A percentile compares a stretch with the other conserved stretches of the same genome.
Conservation (phyloP, 2,797 vertebrate genomes). For the Bothrops alternatus region DNA sequence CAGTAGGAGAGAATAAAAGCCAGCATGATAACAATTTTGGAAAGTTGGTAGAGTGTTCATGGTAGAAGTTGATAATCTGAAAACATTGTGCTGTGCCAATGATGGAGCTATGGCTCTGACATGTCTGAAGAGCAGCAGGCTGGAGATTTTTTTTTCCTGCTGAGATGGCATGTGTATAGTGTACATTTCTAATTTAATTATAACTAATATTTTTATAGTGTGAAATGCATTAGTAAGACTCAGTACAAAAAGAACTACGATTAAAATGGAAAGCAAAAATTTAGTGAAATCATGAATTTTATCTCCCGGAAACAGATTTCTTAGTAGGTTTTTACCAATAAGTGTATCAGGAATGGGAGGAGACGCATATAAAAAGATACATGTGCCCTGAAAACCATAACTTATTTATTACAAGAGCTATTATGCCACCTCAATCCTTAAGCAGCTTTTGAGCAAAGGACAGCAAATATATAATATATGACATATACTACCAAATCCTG, state of each 20-base stretch:
- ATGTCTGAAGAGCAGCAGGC: background rate
- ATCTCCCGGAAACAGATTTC: background rate
- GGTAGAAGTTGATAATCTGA: background rate
- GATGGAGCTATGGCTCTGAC: background rate
- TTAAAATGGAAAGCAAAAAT: background rate
- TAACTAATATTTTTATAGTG: background rate
- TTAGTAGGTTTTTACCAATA: background rate
- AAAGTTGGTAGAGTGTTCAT: background rate
- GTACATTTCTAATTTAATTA: background rate
- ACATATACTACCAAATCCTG: background rate
- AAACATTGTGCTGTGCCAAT: background rate
- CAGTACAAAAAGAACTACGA: background rate
- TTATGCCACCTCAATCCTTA: background rate
- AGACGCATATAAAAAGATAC: background rate
- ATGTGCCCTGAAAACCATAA: background rate
- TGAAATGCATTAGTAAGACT: background rate
- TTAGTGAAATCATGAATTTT: background rate
- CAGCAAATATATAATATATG: background rate
- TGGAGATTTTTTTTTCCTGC: background rate
- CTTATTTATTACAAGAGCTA: background rate
- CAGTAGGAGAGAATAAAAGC: background rate
- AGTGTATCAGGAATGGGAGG: background rate
- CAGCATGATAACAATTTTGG: background rate
- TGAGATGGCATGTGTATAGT: background rate
- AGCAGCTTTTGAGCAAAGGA: background rate